Conservation (phyloP, 2,888 invertebrate species). For the Abrostola tripartita region DNA sequence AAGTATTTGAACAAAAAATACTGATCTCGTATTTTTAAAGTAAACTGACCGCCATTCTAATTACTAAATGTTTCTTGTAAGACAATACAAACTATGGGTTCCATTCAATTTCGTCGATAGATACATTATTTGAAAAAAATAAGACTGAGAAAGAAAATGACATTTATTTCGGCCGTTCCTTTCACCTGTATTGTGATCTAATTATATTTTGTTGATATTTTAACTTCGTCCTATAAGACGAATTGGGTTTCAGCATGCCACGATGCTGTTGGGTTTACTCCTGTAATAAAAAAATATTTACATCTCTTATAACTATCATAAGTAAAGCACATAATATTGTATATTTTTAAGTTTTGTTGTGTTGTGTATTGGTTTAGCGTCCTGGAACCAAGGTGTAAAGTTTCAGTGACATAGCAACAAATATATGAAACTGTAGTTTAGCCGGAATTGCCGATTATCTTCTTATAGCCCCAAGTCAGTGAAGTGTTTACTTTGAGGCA, state of each 20-base stretch:
- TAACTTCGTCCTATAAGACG: too few species aligned
- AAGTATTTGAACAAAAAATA: slow-evolving; percentile 39
- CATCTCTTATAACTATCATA: too few species aligned
- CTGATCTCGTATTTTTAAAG: slow-evolving; percentile 35
- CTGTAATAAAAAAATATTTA: too few species aligned
- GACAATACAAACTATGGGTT: slow-evolving; percentile 11
- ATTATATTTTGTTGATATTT: too few species aligned
- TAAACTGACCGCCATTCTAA: slow-evolving; percentile 30
- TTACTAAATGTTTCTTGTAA: slow-evolving; percentile 21
- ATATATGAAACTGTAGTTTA: background rate
- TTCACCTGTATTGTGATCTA: too few species aligned
- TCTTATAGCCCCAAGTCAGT: background rate
- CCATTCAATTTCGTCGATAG: slow-evolving; percentile 3
- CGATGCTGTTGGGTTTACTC: too few species aligned
- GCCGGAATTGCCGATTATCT: background rate
- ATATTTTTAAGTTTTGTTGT: too few species aligned
- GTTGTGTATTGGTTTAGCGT: slow-evolving; percentile 27
- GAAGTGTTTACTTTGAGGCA: slow-evolving; percentile 1
- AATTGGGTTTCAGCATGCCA: too few species aligned
- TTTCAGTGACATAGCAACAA: slow-evolving; percentile 36
- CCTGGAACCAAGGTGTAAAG: slow-evolving; percentile 22
- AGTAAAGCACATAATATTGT: too few species aligned
- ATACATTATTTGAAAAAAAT: background rate
- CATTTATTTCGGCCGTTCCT: background rate
- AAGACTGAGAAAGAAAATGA: background rate